Conservation (phyloP, 2,888 invertebrate genomes). For the Brachycybe producta region DNA sequence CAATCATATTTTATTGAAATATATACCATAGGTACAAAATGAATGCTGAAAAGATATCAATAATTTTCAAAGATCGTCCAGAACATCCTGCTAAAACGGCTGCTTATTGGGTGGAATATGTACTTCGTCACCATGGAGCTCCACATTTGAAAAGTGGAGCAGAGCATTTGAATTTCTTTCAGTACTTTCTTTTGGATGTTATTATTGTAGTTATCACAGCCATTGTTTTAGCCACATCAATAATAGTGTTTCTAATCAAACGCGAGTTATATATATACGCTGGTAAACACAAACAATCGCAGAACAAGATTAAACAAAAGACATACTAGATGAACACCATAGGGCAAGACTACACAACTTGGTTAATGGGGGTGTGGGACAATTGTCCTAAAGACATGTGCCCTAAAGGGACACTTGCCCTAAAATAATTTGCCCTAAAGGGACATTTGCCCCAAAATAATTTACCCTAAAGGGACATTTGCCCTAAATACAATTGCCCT, state of each 20-base stretch:
- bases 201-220: constrained; percentile 7
- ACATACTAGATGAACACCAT: too few relatives aligned
- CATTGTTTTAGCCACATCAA: neutral
- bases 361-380: too few relatives aligned
- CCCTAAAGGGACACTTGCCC: too few relatives aligned
- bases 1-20: neutral
- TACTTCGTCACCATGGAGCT: constrained; percentile 14
- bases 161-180: constrained; percentile 13
- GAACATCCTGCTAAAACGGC: neutral
- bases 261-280: neutral
- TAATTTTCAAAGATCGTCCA: constrained; percentile 4
- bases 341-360: too few relatives aligned
- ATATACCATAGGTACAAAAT: constrained; percentile 4
- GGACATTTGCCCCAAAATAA: too few relatives aligned
- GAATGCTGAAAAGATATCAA: neutral
- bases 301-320: too few relatives aligned
- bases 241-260: neutral
- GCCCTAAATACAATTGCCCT: too few relatives aligned
- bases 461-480: too few relatives aligned
- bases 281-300: too few relatives aligned
- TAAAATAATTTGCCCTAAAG: too few relatives aligned
- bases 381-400: too few relatives aligned
- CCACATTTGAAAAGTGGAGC: constrained; percentile 12
- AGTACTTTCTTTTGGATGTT: constrained; percentile 17
- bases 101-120: constrained; percentile 18